Percentiles rank a stretch among this genome's conserved stretches.
Conservation (phyloP, 2,888 invertebrate species). For the Actias luna region DNA sequence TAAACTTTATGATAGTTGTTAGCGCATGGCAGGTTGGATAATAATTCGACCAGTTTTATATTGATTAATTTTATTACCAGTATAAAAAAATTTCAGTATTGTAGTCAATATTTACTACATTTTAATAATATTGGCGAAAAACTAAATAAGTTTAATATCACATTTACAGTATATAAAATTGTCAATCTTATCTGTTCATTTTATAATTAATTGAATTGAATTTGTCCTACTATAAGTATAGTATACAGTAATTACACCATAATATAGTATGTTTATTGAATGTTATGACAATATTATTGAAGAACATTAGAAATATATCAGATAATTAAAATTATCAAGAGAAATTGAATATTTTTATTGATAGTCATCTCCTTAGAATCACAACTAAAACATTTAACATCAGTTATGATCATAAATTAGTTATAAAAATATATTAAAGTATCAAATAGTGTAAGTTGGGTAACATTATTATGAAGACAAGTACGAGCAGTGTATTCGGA, state of each 20-base stretch:
- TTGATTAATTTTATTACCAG: neutral
- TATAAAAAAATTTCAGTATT: neutral
- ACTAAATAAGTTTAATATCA: neutral
- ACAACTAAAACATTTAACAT: neutral
- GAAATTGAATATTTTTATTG: neutral
- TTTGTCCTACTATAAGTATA: no score
- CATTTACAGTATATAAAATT: neutral
- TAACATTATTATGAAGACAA: constrained; percentile 81
- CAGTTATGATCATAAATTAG: neutral
- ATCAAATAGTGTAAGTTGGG: constrained; percentile 32
- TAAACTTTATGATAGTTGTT: no score
- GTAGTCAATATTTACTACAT: neutral
- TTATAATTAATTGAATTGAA: neutral
- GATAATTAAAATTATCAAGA: neutral
- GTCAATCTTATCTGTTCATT: neutral
- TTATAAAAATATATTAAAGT: constrained; percentile 28
- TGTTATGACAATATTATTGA: neutral
- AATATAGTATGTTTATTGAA: no score
- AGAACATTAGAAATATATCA: neutral
- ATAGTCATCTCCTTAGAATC: neutral
- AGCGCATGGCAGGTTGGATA: neutral
- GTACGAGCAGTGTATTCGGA: constrained; percentile 84
- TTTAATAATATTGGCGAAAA: neutral
- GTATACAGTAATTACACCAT: no score
- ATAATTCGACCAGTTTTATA: neutral